Base-by-base conservation (phyloP, 2,888 invertebrate species). In the Clepsis dumicolana region DNA sequence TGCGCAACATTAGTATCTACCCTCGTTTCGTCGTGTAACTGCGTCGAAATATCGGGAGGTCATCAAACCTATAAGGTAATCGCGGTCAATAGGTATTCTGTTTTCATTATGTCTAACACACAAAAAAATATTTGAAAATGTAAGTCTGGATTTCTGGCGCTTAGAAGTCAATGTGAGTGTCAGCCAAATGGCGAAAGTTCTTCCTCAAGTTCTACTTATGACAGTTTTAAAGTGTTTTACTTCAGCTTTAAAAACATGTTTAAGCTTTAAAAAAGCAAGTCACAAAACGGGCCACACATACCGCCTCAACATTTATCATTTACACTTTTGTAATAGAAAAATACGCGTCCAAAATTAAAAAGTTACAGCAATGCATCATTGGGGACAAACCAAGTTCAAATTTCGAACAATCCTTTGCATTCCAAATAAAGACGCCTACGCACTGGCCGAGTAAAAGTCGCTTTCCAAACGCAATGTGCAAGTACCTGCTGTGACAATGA, bases 361-460 rank as follows among this genome's bases (percentile, higher is more conserved):
- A 76, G 76, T 75, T 72, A 78, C 71, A 75, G 78, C 78, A 75
- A 85, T 88, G 80, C 78, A 87, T 89, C 85, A 88, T 52, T 48
- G 48, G 62, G 56, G 80, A 80, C 81, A 83, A 85, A 85, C 79
- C 78, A 80, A 83, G 77, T 79, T 82, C 76, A 82, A 81, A 83
- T 71, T 73, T 78, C 78, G 73, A 79, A 77, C 83, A 78, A 80
- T 83, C 85, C 84, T 85, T 82, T 71, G 74, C 77, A 80, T 79
- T 76, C 80, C 79, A 79, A 84, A 90, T 87, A 88, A 80, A 79
- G 80, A 76, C 89, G 77, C 92, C 92, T 85, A 91, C 92, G 84
- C 89, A 80, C 71, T 70, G 64, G 52, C 70, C 61, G 73, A 82
- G 86, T 87, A 87, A 89, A 85, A 89, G 88, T 85, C 73, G 84